Percentiles rank a stretch among this genome's conserved stretches.
Conservation (phyloP, 1,140 invertebrate species). For the Aphaenogaster floridana region DNA sequence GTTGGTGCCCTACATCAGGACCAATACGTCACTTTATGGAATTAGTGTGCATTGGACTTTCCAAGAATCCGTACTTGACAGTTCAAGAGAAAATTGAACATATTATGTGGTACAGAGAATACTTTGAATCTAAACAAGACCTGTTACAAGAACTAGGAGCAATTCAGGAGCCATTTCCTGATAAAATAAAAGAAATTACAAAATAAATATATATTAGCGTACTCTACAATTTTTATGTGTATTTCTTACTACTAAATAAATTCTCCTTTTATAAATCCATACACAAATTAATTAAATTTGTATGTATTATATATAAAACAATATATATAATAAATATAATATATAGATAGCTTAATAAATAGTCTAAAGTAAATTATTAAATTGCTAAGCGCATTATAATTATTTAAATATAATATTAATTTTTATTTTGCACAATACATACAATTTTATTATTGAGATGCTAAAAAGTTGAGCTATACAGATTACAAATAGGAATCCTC, state of each 20-base stretch:
- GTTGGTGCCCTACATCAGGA: constrained; percentile 95
- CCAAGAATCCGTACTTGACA: constrained; percentile 97
- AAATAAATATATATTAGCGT: constrained; percentile 31
- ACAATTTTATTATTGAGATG: not conserved
- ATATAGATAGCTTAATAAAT: not conserved
- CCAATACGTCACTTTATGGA: constrained; percentile 99
- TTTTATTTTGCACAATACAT: not conserved
- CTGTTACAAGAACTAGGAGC: constrained; percentile 90
- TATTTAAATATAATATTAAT: not conserved
- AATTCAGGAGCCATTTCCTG: constrained; percentile 70
- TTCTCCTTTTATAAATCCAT: not conserved
- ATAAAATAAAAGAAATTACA: constrained; percentile 57
- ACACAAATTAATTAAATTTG: too few relatives aligned
- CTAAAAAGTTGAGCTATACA: not conserved
- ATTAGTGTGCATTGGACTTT: constrained; percentile 96
- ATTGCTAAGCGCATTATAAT: not conserved
- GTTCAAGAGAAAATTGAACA: constrained; percentile 96
- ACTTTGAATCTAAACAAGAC: constrained; percentile 94
- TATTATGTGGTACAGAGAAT: constrained; percentile 97
- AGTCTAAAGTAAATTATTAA: not conserved
- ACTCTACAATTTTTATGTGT: not conserved
- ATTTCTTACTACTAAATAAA: not conserved
- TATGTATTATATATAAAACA: too few relatives aligned
- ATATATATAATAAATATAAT: too few relatives aligned
- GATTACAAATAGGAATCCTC: constrained; percentile 82